These are phyloP conservation scores for Diacarnus erythraeanus DNA, from an alignment of 37 sponge, comb jelly and placozoan genomes.

Conservation along the genomic window DNA sequence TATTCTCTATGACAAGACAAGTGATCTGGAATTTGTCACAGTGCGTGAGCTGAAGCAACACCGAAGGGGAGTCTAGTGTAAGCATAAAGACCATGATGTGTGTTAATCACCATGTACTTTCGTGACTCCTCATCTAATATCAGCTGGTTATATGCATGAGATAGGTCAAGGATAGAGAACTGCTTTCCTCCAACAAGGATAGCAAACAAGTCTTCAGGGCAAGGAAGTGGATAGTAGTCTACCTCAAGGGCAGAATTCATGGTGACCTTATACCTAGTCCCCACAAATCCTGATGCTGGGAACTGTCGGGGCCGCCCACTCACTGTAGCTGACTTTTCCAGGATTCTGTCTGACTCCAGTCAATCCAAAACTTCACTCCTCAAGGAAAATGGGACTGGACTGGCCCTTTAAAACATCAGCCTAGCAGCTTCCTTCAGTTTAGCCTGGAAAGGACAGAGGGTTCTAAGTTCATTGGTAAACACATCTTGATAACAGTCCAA, in stretches of 20 bases:
- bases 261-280: too few relatives aligned
- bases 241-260: neutral
- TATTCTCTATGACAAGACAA: too few relatives aligned
- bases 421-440: neutral
- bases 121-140: too few relatives aligned
- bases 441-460: neutral
- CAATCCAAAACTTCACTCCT: neutral
- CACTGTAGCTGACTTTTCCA: neutral
- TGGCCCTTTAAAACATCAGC: neutral
- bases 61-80: constrained; percentile 36
- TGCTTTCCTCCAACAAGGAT: too few relatives aligned
- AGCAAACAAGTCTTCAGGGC: too few relatives aligned
- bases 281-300: neutral
- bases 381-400: neutral
- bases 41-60: constrained; percentile 28
- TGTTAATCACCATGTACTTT: too few relatives aligned
- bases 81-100: constrained; percentile 21
- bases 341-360: neutral
- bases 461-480: too few relatives aligned
- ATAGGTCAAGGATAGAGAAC: too few relatives aligned
- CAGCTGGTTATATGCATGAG: too few relatives aligned
- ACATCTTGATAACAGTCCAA: too few relatives aligned
- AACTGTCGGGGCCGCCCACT: constrained; percentile 1
- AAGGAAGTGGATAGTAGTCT: too few relatives aligned
- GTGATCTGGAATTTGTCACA: too few relatives aligned